These are phyloP conservation scores for Pterobdella sp. DNA, from an alignment of 2,888 invertebrate species.

Conservation along the genomic window DNA sequence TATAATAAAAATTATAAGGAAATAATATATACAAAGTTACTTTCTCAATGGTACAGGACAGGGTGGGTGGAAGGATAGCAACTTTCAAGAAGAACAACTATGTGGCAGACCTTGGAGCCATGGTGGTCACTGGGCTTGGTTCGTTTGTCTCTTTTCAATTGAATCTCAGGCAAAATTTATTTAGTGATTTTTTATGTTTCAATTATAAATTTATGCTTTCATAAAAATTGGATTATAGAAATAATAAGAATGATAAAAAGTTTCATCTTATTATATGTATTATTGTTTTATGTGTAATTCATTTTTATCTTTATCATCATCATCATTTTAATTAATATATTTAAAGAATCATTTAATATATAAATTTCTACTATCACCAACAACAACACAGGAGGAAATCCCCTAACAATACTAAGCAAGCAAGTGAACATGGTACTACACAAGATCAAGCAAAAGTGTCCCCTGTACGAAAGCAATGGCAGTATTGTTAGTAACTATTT, in stretches of 20 bases:
- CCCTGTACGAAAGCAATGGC: slow-evolving; percentile 86
- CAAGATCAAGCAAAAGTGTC: slow-evolving; percentile 88
- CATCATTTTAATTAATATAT: background rate
- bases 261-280: background rate
- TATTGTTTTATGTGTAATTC: background rate
- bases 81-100: slow-evolving; percentile 84
- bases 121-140: slow-evolving; percentile 88
- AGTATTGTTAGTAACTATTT: slow-evolving; percentile 62
- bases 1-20: background rate
- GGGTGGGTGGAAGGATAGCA: slow-evolving; percentile 91
- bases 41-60: slow-evolving; percentile 59
- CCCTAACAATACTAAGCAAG: slow-evolving; percentile 83
- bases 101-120: slow-evolving; percentile 74
- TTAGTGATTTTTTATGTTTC: slow-evolving; percentile 8
- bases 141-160: slow-evolving; percentile 29
- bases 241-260: background rate
- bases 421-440: slow-evolving; percentile 94
- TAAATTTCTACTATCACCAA: background rate
- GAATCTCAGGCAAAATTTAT: background rate
- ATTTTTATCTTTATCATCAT: background rate
- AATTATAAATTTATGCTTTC: background rate
- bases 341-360: background rate
- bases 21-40: too few species aligned
- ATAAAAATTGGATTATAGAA: background rate
- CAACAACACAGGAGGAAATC: slow-evolving; percentile 66